Conservation (phyloP, 2,888 invertebrate species). For the Diogma glabrata region DNA sequence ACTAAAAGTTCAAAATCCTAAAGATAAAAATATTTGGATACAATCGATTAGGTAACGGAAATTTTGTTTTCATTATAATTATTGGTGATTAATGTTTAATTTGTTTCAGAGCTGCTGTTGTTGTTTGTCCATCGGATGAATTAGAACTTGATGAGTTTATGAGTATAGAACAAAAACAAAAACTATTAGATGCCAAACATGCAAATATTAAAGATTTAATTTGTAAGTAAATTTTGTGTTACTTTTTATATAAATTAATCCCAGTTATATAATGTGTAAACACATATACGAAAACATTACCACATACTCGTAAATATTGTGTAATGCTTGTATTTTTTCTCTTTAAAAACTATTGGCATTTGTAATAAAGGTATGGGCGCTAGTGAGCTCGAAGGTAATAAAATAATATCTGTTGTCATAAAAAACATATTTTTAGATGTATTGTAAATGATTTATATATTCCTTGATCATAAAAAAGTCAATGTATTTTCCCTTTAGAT, state of each 20-base stretch:
- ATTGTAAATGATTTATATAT: neutral
- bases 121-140: slow-evolving; percentile 69
- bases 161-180: slow-evolving; percentile 67
- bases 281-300: neutral
- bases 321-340: slow-evolving; percentile 12
- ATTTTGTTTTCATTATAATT: neutral
- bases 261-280: neutral
- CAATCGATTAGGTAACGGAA: slow-evolving; percentile 57
- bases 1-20: slow-evolving; percentile 73
- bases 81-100: no score
- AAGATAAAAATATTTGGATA: slow-evolving; percentile 85
- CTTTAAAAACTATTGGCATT: slow-evolving; percentile 7
- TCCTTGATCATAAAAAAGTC: neutral
- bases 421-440: neutral
- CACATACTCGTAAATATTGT: neutral
- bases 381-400: slow-evolving; percentile 27
- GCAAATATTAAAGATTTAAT: slow-evolving; percentile 70
- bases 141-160: slow-evolving; percentile 59
- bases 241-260: neutral
- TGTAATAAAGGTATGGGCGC: slow-evolving; percentile 23
- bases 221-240: slow-evolving; percentile 41
- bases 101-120: slow-evolving; percentile 64
- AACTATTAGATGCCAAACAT: slow-evolving; percentile 63
- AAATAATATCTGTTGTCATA: no score
- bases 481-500: neutral